Conservation (phyloP, 2,113 vertebrate genomes). For the Taxidea taxus region DNA sequence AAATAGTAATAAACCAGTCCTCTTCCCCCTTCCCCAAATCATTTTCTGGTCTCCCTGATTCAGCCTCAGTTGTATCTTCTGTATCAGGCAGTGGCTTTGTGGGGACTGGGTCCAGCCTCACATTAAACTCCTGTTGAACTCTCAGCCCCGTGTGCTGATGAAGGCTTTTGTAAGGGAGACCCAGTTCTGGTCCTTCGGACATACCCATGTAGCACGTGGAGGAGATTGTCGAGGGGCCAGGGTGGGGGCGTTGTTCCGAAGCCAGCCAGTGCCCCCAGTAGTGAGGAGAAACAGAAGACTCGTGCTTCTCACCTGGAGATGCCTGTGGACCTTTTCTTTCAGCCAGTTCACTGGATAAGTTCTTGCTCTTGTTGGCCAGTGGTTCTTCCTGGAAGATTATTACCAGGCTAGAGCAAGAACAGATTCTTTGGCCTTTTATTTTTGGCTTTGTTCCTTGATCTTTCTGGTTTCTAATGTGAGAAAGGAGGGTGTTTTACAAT, state of each 20-base stretch:
- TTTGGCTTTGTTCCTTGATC: neutral
- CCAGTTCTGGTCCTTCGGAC: constrained; percentile 60
- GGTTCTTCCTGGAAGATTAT: neutral
- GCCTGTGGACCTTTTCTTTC: neutral
- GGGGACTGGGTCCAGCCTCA: constrained; percentile 41
- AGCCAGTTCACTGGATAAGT: neutral
- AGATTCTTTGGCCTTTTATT: neutral
- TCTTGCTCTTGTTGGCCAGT: neutral
- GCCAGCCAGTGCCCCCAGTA: constrained; percentile 12
- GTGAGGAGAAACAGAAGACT: constrained; percentile 58
- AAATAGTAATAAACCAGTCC: neutral
- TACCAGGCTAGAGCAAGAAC: neutral
- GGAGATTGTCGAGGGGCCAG: constrained; percentile 14
- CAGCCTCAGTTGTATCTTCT: neutral
- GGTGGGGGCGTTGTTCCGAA: constrained; percentile 34
- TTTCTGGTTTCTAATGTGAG: neutral
- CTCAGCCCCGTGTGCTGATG: constrained; percentile 61
- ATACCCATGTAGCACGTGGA: neutral
- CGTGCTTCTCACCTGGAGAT: constrained; percentile 51
- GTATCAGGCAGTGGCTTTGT: neutral
- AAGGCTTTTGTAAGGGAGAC: constrained; percentile 35
- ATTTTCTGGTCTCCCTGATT: neutral
- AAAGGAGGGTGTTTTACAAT: neutral
- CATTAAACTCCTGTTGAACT: constrained; percentile 65
- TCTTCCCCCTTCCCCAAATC: neutral